phyloP scores from a whole-genome alignment of 1,140 invertebrate species.

The Atta cephalotes region DNA sequence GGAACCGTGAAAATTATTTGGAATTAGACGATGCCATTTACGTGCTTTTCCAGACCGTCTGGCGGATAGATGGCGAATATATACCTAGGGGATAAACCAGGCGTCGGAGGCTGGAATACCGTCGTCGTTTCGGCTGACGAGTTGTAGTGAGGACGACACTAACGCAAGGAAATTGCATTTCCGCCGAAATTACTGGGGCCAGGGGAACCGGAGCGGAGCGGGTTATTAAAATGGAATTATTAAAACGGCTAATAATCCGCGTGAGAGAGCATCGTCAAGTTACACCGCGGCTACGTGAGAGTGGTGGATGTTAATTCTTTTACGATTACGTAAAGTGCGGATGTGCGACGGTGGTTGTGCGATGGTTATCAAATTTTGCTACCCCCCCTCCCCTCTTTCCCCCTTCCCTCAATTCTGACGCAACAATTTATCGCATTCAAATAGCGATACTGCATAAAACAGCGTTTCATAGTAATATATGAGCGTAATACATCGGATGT shows the following conservation, averaged over 20 bases:
- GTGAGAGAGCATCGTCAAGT: not conserved
- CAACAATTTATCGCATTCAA: constrained; percentile 8
- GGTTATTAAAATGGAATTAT: constrained; percentile 56
- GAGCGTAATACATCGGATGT: not conserved
- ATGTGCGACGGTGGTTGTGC: not conserved
- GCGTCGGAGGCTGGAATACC: constrained; percentile 1
- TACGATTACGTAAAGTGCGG: constrained; percentile 27
- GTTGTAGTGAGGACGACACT: constrained; percentile 30
- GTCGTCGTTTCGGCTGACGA: constrained; percentile 45
- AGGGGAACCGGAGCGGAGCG: not conserved
- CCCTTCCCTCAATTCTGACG: not conserved
- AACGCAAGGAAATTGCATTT: constrained; percentile 58
- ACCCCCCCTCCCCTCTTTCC: rapidly evolving
- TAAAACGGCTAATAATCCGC: constrained; percentile 60
- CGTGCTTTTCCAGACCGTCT: constrained; percentile 28
- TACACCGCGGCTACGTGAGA: constrained; percentile 10
- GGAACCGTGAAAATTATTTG: constrained; percentile 74
- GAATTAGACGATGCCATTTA: constrained; percentile 71
- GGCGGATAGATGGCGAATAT: constrained; percentile 57
- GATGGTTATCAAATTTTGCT: constrained; percentile 7
- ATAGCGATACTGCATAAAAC: not conserved
- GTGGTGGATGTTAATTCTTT: constrained; percentile 40
- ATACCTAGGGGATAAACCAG: not conserved
- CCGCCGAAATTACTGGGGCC: constrained; percentile 32
- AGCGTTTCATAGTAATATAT: not conserved